Evolutionary conservation across 2,888 invertebrate genomes (phyloP).

Genomic region (Amblyjoppa proteus): DNA sequence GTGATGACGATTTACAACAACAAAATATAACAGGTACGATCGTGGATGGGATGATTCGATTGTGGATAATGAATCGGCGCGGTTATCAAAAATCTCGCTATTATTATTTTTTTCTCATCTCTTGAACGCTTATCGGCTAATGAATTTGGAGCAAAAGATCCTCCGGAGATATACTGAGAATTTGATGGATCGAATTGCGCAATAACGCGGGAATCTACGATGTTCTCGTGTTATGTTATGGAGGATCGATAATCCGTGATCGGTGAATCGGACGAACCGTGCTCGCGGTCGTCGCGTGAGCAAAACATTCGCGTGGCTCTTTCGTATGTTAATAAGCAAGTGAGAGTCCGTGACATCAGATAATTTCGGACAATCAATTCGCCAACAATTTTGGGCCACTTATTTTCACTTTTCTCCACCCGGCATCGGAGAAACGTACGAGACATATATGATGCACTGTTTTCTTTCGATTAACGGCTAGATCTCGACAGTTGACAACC

Average conservation of each 20-base stretch:
- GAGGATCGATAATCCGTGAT: background rate
- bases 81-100: conserved; percentile 16
- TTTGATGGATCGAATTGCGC: conserved; percentile 8
- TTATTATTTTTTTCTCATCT: background rate
- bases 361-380: background rate
- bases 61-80: conserved; percentile 17
- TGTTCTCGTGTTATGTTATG: background rate
- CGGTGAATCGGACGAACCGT: background rate
- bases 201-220: background rate
- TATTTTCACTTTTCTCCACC: background rate
- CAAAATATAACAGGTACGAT: background rate
- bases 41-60: conserved; percentile 19
- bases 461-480: background rate
- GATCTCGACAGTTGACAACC: conserved; percentile 39
- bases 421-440: background rate
- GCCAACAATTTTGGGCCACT: background rate
- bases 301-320: background rate
- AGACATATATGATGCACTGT: background rate
- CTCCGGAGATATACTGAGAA: background rate
- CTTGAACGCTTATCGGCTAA: background rate
- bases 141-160: conserved; percentile 13
- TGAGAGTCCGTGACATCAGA: background rate
- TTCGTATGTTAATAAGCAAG: background rate
- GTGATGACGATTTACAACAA: background rate
- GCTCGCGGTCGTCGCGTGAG: background rate